phyloP scores from a whole-genome alignment of 2,113 vertebrate species.

The Mormyrus iriodes region DNA sequence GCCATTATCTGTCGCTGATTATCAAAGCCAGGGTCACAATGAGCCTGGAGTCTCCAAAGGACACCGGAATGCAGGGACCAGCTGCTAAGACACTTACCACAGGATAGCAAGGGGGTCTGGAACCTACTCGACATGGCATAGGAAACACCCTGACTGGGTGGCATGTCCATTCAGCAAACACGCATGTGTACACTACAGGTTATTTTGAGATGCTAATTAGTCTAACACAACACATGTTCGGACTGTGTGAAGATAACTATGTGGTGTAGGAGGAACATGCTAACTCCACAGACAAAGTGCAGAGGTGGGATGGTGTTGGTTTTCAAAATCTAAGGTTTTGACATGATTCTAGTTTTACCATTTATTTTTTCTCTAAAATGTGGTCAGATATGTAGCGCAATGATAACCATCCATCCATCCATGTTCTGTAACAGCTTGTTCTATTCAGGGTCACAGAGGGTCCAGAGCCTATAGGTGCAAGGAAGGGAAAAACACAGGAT shows the following conservation, averaged over 20 bases:
- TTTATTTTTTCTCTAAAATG: background rate
- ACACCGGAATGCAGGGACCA: background rate
- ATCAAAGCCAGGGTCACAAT: background rate
- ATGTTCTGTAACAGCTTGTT: too few relatives aligned
- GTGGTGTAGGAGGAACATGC: background rate
- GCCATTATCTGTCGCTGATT: background rate
- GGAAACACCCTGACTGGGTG: background rate
- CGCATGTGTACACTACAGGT: background rate
- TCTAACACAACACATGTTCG: background rate
- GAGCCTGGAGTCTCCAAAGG: background rate
- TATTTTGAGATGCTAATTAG: background rate
- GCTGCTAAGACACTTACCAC: background rate
- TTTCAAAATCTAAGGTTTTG: background rate
- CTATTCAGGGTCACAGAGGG: too few relatives aligned
- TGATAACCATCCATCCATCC: background rate
- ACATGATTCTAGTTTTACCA: background rate
- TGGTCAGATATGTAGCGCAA: background rate
- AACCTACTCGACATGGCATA: background rate
- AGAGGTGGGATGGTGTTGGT: background rate
- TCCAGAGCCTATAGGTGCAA: too few relatives aligned
- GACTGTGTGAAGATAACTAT: background rate
- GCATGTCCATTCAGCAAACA: background rate
- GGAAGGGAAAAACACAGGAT: too few relatives aligned
- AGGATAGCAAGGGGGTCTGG: background rate
- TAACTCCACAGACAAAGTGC: background rate